phyloP scores from a whole-genome alignment of 2,113 vertebrate species.

The Chionis minor region DNA sequence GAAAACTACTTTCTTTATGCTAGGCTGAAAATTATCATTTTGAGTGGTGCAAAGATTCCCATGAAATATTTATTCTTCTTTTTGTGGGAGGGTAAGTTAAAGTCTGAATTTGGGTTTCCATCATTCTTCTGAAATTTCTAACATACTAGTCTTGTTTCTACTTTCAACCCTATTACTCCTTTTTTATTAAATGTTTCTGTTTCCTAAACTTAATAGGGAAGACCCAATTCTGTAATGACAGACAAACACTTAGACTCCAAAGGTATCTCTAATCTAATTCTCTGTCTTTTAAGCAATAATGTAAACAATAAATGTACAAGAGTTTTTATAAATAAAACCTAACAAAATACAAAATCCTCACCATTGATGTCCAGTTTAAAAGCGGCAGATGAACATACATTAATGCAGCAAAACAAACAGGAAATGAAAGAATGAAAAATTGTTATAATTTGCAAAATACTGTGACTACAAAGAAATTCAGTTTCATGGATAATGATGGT shows the following conservation, averaged over 20 bases:
- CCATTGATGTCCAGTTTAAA: neutral
- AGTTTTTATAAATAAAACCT: neutral
- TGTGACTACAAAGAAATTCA: neutral
- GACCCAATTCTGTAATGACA: neutral
- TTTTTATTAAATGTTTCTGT: neutral
- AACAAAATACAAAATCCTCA: neutral
- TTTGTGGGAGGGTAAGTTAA: neutral
- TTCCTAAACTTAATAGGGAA: neutral
- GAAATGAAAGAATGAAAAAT: neutral
- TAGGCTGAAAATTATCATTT: neutral
- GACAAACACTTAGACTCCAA: neutral
- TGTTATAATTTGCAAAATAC: neutral
- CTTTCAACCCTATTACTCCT: neutral
- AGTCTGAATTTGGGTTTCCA: neutral
- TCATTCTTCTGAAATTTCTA: neutral
- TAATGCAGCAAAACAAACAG: neutral
- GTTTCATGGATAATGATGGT: neutral
- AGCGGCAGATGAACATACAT: neutral
- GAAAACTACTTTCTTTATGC: neutral
- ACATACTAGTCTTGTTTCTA: neutral
- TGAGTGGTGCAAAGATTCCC: neutral
- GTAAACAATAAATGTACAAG: neutral
- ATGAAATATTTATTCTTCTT: neutral
- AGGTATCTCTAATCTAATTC: neutral
- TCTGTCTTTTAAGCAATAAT: neutral